Conservation (phyloP, 2,888 invertebrate species). For the Rhimphoctona megacephalus region DNA sequence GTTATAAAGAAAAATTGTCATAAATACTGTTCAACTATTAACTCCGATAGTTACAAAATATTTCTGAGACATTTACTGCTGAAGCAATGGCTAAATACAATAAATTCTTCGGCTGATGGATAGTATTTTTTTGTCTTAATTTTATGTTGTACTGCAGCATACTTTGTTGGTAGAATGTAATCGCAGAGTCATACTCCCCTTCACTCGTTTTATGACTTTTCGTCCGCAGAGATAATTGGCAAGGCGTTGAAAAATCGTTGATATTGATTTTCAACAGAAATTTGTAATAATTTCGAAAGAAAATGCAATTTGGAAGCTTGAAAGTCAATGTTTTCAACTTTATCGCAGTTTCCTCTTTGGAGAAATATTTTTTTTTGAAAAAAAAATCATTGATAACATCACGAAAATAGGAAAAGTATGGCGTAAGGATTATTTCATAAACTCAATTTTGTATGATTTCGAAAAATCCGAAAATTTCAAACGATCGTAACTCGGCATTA, state of each 20-base stretch:
- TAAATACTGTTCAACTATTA: neutral
- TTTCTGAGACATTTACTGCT: neutral
- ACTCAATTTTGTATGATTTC: no score
- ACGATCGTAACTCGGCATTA: no score
- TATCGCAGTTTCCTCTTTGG: no score
- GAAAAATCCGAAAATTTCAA: no score
- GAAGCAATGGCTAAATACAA: neutral
- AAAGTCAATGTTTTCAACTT: neutral
- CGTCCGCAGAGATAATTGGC: conserved; percentile 31
- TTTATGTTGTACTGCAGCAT: neutral
- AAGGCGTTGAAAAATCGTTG: conserved; percentile 27
- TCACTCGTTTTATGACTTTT: conserved; percentile 46
- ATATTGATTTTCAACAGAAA: neutral
- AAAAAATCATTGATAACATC: neutral
- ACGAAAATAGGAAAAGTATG: neutral
- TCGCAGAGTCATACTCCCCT: neutral
- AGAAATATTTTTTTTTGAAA: neutral
- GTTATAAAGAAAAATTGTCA: neutral
- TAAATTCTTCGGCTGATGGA: conserved; percentile 11
- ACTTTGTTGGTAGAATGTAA: conserved; percentile 7
- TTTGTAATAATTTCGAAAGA: neutral
- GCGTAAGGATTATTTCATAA: no score
- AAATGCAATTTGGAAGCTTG: neutral
- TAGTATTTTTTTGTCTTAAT: neutral
- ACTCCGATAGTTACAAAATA: conserved; percentile 13